phyloP scores from a whole-genome alignment of 2,113 vertebrate species.

The Scytalopus superciliaris region DNA sequence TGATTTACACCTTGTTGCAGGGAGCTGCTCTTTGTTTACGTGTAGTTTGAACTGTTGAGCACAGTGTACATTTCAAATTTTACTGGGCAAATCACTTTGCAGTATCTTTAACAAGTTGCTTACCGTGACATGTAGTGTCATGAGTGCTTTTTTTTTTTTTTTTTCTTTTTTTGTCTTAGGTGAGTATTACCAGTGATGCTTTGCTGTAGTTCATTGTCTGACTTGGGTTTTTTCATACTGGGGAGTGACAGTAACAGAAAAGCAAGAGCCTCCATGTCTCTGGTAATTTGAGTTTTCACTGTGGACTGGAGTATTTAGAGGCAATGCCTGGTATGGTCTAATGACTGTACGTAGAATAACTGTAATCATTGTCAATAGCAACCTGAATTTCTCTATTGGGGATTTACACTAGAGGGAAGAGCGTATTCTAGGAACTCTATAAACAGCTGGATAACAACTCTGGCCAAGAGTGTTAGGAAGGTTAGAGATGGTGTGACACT shows the following conservation, averaged over 20 bases:
- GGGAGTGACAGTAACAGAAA: conserved; percentile 53
- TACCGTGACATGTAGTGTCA: background rate
- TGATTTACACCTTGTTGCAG: conserved; percentile 48
- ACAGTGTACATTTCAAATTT: conserved; percentile 45
- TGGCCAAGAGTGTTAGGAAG: conserved; percentile 22
- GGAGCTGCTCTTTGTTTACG: conserved; percentile 52
- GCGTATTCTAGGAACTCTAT: conserved; percentile 45
- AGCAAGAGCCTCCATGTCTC: conserved; percentile 18
- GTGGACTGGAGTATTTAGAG: conserved; percentile 20
- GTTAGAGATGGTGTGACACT: background rate
- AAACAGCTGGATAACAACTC: background rate
- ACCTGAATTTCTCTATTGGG: conserved; percentile 55
- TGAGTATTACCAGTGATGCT: background rate
- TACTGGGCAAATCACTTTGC: conserved; percentile 20
- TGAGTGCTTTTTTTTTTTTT: background rate
- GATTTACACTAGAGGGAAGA: conserved; percentile 62
- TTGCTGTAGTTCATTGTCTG: conserved; percentile 14
- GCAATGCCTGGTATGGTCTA: background rate
- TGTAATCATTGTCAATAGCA: background rate
- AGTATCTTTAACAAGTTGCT: background rate
- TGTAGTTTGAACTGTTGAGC: conserved; percentile 54
- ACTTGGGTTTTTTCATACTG: conserved; percentile 1
- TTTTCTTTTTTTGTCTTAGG: background rate
- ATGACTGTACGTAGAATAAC: background rate
- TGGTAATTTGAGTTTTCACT: background rate